These are phyloP conservation scores for Diprion similis DNA, from an alignment of 1,140 invertebrate genomes.

Conservation along the genomic window DNA sequence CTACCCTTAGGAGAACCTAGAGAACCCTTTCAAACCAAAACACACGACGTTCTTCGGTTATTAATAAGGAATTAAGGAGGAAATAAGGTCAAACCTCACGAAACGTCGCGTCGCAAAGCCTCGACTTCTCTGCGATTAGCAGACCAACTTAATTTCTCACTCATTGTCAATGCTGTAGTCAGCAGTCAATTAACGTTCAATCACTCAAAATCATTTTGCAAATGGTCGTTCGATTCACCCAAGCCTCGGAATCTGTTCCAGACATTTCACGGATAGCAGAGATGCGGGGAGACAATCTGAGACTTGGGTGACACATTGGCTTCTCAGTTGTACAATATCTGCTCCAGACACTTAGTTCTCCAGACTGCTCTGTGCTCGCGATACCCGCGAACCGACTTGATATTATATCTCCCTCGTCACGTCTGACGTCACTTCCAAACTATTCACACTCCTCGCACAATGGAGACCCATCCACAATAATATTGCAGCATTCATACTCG, in stretches of 20 bases:
- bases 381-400: not conserved
- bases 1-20: too few species aligned
- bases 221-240: not conserved
- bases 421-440: constrained; percentile 40
- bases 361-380: not conserved
- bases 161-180: too few species aligned
- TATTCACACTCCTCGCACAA: not conserved
- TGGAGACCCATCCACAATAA: not conserved
- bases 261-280: constrained; percentile 30
- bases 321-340: constrained; percentile 43
- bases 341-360: constrained; percentile 7
- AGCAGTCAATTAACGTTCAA: too few species aligned
- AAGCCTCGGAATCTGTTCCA: constrained; percentile 29
- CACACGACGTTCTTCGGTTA: too few species aligned
- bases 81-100: too few species aligned
- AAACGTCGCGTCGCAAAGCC: too few species aligned
- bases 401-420: constrained; percentile 39
- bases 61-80: too few species aligned
- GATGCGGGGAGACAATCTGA: constrained; percentile 29
- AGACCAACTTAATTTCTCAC: too few species aligned
- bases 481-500: not conserved
- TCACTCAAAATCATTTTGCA: not conserved
- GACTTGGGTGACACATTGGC: constrained; percentile 37
- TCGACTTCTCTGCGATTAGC: too few species aligned
- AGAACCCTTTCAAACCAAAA: too few species aligned